phyloP scores from a whole-genome alignment of 1,140 invertebrate genomes.

The Pseudomyrmex gracilis region DNA sequence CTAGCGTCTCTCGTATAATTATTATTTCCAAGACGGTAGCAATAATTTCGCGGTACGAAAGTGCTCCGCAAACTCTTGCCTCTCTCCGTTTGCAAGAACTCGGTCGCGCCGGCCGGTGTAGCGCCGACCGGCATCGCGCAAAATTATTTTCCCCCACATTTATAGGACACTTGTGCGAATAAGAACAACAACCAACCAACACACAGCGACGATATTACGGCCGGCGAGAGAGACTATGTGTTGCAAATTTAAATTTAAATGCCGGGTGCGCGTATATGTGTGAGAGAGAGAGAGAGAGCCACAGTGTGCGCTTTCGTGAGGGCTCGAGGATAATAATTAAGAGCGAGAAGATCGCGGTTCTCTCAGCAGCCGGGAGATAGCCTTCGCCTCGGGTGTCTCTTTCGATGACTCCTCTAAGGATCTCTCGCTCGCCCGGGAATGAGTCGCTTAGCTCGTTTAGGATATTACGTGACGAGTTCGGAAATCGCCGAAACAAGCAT shows the following conservation, averaged over 20 bases:
- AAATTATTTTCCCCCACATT: conserved; percentile 42
- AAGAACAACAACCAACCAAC: neutral
- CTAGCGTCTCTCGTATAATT: conserved; percentile 2
- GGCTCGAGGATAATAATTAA: conserved; percentile 64
- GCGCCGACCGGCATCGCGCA: neutral
- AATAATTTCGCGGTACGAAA: conserved; percentile 42
- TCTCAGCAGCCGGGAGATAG: neutral
- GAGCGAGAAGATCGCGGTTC: conserved; percentile 40
- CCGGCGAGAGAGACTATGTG: neutral
- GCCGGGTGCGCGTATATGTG: conserved; percentile 8
- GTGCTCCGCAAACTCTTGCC: conserved; percentile 10
- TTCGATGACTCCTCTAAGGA: conserved; percentile 46
- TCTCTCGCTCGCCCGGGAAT: conserved; percentile 5
- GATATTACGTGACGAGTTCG: conserved; percentile 45
- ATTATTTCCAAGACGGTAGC: conserved; percentile 24
- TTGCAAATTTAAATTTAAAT: conserved; percentile 63
- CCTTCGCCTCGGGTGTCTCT: conserved; percentile 50
- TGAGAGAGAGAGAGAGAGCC: too few relatives aligned
- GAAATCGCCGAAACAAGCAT: conserved; percentile 13
- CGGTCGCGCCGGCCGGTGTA: neutral
- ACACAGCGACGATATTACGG: conserved; percentile 6
- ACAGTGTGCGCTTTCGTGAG: conserved; percentile 37
- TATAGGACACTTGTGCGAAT: conserved; percentile 49
- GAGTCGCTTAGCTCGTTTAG: conserved; percentile 38
- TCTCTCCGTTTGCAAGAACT: neutral